Base-by-base conservation (phyloP, 2,113 vertebrate species). In the Oxyura jamaicensis region DNA sequence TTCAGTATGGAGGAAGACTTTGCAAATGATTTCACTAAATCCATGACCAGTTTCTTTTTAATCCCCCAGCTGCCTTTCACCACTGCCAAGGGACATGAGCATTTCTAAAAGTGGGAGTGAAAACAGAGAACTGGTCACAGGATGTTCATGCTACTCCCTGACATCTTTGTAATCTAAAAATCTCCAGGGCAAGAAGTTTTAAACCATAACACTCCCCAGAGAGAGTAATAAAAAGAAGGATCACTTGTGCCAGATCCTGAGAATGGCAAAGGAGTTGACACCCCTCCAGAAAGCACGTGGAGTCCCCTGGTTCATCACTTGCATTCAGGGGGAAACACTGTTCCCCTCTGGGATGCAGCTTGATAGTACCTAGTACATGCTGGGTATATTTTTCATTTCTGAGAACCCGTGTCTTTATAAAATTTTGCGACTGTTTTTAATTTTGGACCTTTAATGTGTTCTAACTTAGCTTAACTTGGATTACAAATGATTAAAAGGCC, bases 11-110 rank as follows among this genome's bases (percentile, higher is more conserved):
- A 67, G 16, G 52, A 79, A 55, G 11, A 68, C 44, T 77, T 91
- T 48, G 29, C 33, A 36, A 48, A 4, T 23, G 2, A 2, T 69
- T 83, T 1, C 42, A 22, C 16, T 53, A 21, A 62, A 71, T 62
- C 28, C 41, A 60, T 35, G 26, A 67, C 19, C 16, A 67, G 58
- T 3, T 1, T 56, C 20, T 42, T 11, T 19, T 90, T 48, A 88
- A 67, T 50, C 36, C n/a, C 15, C 16, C 35, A 68, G 63, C 36
- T 41, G 4, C 13, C 35, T 66, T 76, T 60, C 22, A 42, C 19
- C 13, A 44, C 3, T 5, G 4, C 3, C 25, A 33, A 53, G 18
- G 5, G 26, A 39, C 65, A 11, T 0, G 0, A 77, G 3, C 18
- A 13, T 78, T 84, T 53, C 36, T 62, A 50, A 17, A 67, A 31